Percentiles rank a stretch among this genome's conserved stretches.
Conservation (phyloP, 2,888 invertebrate species). For the Drosophila cyrtoloma region DNA sequence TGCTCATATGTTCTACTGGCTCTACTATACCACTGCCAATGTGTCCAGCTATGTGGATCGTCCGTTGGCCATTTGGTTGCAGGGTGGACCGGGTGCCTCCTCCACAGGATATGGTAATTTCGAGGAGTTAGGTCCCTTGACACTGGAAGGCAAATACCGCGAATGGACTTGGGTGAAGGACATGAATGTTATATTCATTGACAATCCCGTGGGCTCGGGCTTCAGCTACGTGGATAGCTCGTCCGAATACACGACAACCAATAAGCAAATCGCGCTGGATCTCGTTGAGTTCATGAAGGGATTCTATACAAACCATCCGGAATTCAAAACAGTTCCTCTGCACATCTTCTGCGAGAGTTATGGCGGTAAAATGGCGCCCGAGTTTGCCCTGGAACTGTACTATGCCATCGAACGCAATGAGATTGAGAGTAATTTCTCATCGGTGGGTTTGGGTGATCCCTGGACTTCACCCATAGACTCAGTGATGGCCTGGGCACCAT, state of each 20-base stretch:
- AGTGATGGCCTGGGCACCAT: slow-evolving; percentile 93
- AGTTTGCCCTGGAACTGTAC: slow-evolving; percentile 88
- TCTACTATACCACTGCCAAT: slow-evolving; percentile 90
- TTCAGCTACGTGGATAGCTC: slow-evolving; percentile 91
- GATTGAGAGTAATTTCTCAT: slow-evolving; percentile 90
- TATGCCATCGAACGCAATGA: slow-evolving; percentile 88
- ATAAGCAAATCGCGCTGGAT: slow-evolving; percentile 90
- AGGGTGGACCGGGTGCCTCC: slow-evolving; percentile 94
- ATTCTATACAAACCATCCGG: slow-evolving; percentile 89
- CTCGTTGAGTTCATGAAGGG: slow-evolving; percentile 90
- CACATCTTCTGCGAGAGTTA: slow-evolving; percentile 96
- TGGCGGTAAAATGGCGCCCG: slow-evolving; percentile 96
- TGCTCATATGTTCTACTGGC: slow-evolving; percentile 95
- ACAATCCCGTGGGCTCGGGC: slow-evolving; percentile 96
- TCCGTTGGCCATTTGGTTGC: slow-evolving; percentile 94
- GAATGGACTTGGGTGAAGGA: slow-evolving; percentile 91
- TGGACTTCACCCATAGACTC: slow-evolving; percentile 96
- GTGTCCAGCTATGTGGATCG: slow-evolving; percentile 87
- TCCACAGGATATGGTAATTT: slow-evolving; percentile 95
- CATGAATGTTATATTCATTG: slow-evolving; percentile 94
- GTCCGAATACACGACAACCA: slow-evolving; percentile 86
- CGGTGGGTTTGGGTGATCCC: slow-evolving; percentile 94
- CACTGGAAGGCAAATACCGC: slow-evolving; percentile 89
- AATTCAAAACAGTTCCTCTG: slow-evolving; percentile 90
- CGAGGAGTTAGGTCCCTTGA: slow-evolving; percentile 92